These are phyloP conservation scores for Heterodera filipjevi DNA, from an alignment of 2,888 invertebrate species.

Conservation along the genomic window DNA sequence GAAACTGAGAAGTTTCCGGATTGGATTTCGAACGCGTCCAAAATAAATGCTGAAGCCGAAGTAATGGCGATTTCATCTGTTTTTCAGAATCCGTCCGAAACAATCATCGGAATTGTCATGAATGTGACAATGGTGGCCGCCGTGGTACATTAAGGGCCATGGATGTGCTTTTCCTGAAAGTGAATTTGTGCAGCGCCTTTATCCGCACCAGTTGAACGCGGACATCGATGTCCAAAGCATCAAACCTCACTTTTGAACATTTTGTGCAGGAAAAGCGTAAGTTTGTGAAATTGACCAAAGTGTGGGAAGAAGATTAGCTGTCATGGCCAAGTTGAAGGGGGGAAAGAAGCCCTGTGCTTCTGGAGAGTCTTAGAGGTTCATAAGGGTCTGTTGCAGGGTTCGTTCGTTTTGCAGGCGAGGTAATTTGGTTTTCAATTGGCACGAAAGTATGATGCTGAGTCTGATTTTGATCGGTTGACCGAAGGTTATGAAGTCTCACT, in stretches of 20 bases:
- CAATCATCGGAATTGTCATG: neutral
- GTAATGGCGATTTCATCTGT: neutral
- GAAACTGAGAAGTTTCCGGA: neutral
- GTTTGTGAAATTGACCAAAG: conserved; percentile 5
- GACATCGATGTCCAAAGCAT: neutral
- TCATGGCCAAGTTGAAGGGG: neutral
- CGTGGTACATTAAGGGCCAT: neutral
- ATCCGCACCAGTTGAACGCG: neutral
- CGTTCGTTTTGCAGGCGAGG: neutral
- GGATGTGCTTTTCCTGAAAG: neutral
- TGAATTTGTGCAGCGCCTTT: neutral
- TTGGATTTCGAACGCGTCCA: neutral
- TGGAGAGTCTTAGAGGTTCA: neutral
- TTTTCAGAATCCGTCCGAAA: neutral
- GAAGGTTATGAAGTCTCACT: neutral
- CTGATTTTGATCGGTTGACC: neutral
- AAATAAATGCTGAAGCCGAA: conserved; percentile 14
- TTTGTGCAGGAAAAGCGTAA: neutral
- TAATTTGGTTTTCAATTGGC: neutral
- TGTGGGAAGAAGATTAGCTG: conserved; percentile 10
- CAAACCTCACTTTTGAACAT: neutral
- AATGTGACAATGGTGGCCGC: no score
- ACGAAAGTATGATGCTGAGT: neutral
- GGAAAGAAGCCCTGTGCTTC: neutral
- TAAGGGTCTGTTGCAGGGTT: neutral